These are phyloP conservation scores for Vombatus ursinus DNA, from an alignment of 2,113 vertebrate species.

Conservation along the genomic window DNA sequence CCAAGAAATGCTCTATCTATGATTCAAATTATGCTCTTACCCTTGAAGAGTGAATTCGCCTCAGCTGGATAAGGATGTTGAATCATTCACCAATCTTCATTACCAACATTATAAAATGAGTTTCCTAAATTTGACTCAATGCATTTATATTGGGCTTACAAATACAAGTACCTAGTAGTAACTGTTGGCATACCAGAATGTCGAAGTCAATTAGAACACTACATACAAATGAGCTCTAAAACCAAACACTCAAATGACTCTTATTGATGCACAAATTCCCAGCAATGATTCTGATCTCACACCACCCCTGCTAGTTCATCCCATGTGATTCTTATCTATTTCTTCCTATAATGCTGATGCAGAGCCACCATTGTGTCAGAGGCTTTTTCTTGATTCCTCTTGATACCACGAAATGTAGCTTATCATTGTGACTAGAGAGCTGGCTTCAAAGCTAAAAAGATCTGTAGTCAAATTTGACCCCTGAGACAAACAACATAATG, in stretches of 20 bases:
- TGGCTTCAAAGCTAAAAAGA: background rate
- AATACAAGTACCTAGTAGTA: background rate
- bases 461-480: background rate
- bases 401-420: background rate
- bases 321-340: background rate
- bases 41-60: slow-evolving; percentile 12
- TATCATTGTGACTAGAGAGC: background rate
- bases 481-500: background rate
- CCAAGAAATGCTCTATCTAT: background rate
- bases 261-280: background rate
- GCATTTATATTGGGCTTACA: slow-evolving; percentile 32
- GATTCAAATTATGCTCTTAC: background rate
- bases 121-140: slow-evolving; percentile 12
- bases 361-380: background rate
- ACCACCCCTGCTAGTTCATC: background rate
- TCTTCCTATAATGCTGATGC: background rate
- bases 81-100: background rate
- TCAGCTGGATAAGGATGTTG: background rate
- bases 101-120: background rate
- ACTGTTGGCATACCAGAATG: slow-evolving; percentile 16
- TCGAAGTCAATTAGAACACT: slow-evolving; percentile 39
- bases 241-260: background rate
- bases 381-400: background rate
- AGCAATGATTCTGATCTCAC: background rate
- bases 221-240: background rate